Percentiles rank a stretch among this genome's conserved stretches.
Conservation (phyloP, 2,797 vertebrate genomes). For the Tauraco hartlaubi region DNA sequence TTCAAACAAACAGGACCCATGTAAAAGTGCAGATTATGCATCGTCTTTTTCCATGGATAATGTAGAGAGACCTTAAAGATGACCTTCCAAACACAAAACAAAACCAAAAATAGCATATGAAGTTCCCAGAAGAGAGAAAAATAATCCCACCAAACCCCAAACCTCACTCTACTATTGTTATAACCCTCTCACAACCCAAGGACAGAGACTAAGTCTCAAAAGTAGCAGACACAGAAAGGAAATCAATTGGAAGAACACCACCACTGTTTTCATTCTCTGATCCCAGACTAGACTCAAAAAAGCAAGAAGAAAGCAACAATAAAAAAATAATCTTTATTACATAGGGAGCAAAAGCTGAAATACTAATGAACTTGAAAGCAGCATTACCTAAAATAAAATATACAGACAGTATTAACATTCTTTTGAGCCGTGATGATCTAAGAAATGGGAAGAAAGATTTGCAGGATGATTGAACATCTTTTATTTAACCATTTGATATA, state of each 20-base stretch:
- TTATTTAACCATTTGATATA: not conserved
- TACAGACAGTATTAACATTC: not conserved
- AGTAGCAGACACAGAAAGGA: not conserved
- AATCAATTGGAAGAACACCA: not conserved
- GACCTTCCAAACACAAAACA: not conserved
- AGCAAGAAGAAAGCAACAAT: not conserved
- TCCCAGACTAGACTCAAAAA: not conserved
- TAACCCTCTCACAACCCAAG: not conserved
- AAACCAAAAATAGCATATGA: not conserved
- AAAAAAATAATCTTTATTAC: not conserved
- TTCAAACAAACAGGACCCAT: not conserved
- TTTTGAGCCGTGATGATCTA: not conserved
- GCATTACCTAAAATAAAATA: not conserved
- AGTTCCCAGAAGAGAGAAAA: not conserved
- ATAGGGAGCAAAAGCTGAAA: not conserved
- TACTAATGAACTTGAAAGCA: not conserved
- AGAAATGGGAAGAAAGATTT: not conserved
- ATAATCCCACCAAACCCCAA: not conserved
- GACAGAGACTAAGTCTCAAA: not conserved
- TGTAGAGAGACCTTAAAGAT: not conserved
- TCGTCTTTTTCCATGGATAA: not conserved
- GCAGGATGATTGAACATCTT: not conserved
- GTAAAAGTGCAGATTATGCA: not conserved
- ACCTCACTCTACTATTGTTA: not conserved
- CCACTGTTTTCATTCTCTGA: not conserved